phyloP scores from a whole-genome alignment of 2,888 invertebrate species.

The Abrostola tripartita region DNA sequence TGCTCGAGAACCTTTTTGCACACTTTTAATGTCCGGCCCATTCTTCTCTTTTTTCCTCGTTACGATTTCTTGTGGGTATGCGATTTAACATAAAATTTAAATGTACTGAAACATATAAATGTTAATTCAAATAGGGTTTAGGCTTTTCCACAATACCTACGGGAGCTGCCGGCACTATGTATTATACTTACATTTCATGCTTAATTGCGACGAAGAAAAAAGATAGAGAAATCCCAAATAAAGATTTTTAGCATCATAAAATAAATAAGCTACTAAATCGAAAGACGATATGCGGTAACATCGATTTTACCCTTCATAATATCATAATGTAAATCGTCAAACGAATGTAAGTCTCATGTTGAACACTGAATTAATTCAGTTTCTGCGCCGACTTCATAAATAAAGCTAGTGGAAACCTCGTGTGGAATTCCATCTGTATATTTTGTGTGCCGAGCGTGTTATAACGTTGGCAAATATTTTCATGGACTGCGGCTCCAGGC shows the following conservation, averaged over 20 bases:
- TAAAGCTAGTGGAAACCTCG: constrained; percentile 33
- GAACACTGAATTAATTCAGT: constrained; percentile 30
- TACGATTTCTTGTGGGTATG: constrained; percentile 42
- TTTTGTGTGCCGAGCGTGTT: constrained; percentile 19
- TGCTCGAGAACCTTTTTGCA: constrained; percentile 63
- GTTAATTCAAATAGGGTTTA: constrained; percentile 6
- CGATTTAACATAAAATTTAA: constrained; percentile 51
- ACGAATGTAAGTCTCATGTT: constrained; percentile 8
- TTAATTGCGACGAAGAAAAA: too few species aligned
- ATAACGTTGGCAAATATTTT: neutral
- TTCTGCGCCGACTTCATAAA: constrained; percentile 34
- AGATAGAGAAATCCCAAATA: too few species aligned
- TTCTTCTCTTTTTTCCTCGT: constrained; percentile 52
- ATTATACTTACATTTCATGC: too few species aligned
- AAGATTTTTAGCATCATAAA: too few species aligned
- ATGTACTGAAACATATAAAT: constrained; percentile 31
- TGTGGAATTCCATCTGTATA: constrained; percentile 31
- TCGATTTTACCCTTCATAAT: neutral
- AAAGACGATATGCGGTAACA: too few species aligned
- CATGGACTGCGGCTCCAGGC: neutral
- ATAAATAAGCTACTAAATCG: too few species aligned
- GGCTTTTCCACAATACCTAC: too few species aligned
- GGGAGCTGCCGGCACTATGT: too few species aligned
- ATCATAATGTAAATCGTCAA: constrained; percentile 15
- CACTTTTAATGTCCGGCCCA: constrained; percentile 60